Evolutionary conservation across 2,888 invertebrate species (phyloP).

Genomic region (Drosophila falleni): DNA sequence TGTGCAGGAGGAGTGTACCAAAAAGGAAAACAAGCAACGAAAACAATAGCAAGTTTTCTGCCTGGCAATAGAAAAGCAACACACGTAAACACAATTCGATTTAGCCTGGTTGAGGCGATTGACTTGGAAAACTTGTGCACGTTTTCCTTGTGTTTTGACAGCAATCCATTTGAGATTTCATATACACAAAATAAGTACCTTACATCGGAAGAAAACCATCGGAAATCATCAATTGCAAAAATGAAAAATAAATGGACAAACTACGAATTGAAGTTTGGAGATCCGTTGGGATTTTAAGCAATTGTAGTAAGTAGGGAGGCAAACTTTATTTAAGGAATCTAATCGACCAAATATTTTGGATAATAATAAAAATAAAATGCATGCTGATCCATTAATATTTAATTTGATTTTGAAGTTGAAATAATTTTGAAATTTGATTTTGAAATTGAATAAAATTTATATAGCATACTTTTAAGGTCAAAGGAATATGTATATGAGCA

Average conservation of each 20-base stretch:
- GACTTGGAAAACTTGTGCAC: slow-evolving; percentile 40
- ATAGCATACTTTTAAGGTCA: slow-evolving; percentile 20
- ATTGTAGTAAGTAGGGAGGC: background rate
- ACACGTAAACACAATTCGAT: slow-evolving; percentile 51
- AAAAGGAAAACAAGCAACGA: slow-evolving; percentile 7
- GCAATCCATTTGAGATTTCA: slow-evolving; percentile 56
- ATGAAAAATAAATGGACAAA: slow-evolving; percentile 25
- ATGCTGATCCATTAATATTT: too few relatives aligned
- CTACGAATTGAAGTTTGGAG: background rate
- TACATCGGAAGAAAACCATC: background rate
- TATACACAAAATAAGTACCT: slow-evolving; percentile 5
- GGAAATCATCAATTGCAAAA: slow-evolving; percentile 25
- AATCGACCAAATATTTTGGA: too few relatives aligned
- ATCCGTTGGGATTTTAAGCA: background rate
- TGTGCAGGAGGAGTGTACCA: background rate
- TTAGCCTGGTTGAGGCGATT: slow-evolving; percentile 11
- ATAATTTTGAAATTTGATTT: too few relatives aligned
- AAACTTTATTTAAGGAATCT: too few relatives aligned
- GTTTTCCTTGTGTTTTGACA: slow-evolving; percentile 53
- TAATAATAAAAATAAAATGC: too few relatives aligned
- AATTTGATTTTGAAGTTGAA: too few relatives aligned
- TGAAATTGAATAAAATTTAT: background rate
- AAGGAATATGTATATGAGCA: background rate
- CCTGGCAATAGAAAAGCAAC: slow-evolving; percentile 16
- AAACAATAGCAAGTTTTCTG: slow-evolving; percentile 31